Percentiles rank a stretch among this genome's conserved stretches.
These are phyloP conservation scores for Chromis chromis DNA, from an alignment of 2,797 vertebrate genomes.

Conservation along the genomic window DNA sequence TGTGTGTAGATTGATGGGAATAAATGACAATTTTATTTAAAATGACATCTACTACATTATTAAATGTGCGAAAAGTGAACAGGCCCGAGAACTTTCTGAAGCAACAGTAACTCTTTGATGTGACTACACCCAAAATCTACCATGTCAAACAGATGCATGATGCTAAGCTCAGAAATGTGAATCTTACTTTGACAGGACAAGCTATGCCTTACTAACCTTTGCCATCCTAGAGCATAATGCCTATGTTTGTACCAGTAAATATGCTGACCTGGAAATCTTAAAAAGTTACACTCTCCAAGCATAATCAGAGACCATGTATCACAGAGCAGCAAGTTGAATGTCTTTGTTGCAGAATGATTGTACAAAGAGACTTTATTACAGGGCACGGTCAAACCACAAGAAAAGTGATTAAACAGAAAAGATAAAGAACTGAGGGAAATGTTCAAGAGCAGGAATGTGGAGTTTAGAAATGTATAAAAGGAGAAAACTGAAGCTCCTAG, in stretches of 20 bases:
- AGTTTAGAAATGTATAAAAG: constrained; percentile 50
- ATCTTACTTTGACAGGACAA: constrained; percentile 10
- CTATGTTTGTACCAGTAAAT: not conserved
- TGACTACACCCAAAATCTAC: not conserved
- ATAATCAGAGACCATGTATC: not conserved
- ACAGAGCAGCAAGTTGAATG: constrained; percentile 28
- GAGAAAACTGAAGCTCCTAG: constrained; percentile 35
- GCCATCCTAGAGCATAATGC: not conserved
- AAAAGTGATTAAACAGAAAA: constrained; percentile 34
- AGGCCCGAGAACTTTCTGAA: not conserved
- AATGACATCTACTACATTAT: too few relatives aligned
- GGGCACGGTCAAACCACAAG: constrained; percentile 54
- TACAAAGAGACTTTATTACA: constrained; percentile 47
- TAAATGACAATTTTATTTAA: too few relatives aligned
- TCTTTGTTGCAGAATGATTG: constrained; percentile 20
- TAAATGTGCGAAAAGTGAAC: not conserved
- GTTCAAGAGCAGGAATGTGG: constrained; percentile 44
- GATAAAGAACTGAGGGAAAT: constrained; percentile 42
- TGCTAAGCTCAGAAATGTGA: not conserved
- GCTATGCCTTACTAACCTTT: not conserved
- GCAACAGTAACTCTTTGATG: not conserved
- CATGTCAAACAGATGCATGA: not conserved
- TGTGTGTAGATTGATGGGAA: too few relatives aligned
- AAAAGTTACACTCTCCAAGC: constrained; percentile 8
- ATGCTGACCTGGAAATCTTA: not conserved